Conservation (phyloP, 1,140 invertebrate species). For the Drosophila busckii region DNA sequence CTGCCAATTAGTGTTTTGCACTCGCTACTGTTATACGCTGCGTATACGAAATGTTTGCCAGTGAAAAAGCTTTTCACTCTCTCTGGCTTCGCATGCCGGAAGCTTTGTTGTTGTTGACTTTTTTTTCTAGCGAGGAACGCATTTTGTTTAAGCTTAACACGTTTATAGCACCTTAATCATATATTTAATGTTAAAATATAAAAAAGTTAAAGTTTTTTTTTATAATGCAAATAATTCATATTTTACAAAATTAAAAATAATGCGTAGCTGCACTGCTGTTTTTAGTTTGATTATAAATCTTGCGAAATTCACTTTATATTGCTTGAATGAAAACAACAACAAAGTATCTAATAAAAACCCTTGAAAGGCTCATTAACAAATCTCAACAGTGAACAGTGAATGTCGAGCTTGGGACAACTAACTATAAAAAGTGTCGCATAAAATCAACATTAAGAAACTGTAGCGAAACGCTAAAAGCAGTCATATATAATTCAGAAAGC, state of each 20-base stretch:
- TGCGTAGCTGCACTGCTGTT: no score
- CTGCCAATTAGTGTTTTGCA: constrained; percentile 39
- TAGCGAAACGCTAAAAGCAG: constrained; percentile 57
- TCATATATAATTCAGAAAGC: constrained; percentile 64
- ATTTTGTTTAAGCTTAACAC: constrained; percentile 21
- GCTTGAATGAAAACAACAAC: background rate
- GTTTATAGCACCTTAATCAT: no score
- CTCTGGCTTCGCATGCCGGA: background rate
- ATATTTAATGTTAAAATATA: no score
- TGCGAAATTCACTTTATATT: constrained; percentile 6
- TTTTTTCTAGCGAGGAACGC: constrained; percentile 21
- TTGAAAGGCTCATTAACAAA: constrained; percentile 2
- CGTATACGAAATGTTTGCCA: constrained; percentile 26
- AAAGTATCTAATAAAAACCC: background rate
- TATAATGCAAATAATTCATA: no score
- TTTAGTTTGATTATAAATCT: no score
- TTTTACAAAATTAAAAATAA: no score
- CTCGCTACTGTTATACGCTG: constrained; percentile 18
- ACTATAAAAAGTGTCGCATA: constrained; percentile 67
- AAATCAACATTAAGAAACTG: constrained; percentile 60
- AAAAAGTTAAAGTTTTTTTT: no score
- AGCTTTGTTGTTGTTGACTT: constrained; percentile 30
- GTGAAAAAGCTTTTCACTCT: constrained; percentile 37
- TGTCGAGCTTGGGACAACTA: constrained; percentile 7
- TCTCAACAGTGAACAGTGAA: background rate